Conservation (phyloP, 2,888 invertebrate genomes). For the Drosophila peninsularis region DNA sequence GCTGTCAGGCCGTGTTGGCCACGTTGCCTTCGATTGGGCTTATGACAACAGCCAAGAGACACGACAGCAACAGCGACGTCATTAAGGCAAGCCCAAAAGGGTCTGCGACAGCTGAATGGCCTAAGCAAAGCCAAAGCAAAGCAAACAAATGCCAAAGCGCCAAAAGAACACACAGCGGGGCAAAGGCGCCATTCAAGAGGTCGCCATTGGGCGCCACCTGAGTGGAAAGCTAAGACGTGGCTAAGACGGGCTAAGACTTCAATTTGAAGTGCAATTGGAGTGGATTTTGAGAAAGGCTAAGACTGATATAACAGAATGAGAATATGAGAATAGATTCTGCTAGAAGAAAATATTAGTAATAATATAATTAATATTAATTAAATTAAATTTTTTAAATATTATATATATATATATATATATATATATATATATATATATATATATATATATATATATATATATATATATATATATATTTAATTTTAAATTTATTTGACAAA, state of each 20-base stretch:
- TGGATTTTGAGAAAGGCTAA: neutral
- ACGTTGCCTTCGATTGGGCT: slow-evolving; percentile 51
- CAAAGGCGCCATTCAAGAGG: slow-evolving; percentile 4
- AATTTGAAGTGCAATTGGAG: neutral
- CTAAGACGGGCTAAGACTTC: neutral
- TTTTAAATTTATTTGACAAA: too few relatives aligned
- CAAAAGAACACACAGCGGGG: neutral
- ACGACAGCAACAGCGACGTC: slow-evolving; percentile 29
- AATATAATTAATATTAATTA: too few relatives aligned
- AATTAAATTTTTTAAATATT: too few relatives aligned
- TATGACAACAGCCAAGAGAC: slow-evolving; percentile 62
- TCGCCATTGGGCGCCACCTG: slow-evolving; percentile 8
- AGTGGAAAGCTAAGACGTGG: neutral
- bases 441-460: too few relatives aligned
- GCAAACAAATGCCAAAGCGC: slow-evolving; percentile 28
- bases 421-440: too few relatives aligned
- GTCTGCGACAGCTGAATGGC: slow-evolving; percentile 23
- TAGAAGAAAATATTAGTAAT: too few relatives aligned
- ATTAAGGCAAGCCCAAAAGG: slow-evolving; percentile 24
- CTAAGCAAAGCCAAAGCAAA: neutral
- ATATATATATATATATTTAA: too few relatives aligned
- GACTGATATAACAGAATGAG: too few relatives aligned
- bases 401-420: too few relatives aligned
- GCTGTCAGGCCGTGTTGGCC: slow-evolving; percentile 1
- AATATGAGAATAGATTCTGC: too few relatives aligned